Conservation (phyloP, 2,113 vertebrate species). For the Ivindomyrus marchei region DNA sequence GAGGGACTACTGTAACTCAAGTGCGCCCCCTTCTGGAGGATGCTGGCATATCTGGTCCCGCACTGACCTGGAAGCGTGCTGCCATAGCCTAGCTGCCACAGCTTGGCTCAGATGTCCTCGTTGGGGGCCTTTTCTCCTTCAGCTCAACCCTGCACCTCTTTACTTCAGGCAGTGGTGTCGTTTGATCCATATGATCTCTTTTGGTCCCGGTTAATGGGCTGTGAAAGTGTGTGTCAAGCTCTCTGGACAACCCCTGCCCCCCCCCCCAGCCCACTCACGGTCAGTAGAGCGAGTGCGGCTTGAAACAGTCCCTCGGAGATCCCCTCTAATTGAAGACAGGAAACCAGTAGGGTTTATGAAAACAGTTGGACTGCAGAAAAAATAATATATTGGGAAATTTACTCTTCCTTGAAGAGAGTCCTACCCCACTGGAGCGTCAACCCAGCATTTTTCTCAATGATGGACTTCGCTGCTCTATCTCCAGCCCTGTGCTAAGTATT, state of each 20-base stretch:
- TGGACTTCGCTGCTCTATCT: not conserved
- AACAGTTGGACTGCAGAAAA: not conserved
- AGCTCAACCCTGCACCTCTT: slow-evolving; percentile 18
- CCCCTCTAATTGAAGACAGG: not conserved
- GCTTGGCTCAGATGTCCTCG: not conserved
- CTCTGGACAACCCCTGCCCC: not conserved
- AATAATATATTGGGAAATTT: not conserved
- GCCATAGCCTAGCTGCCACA: not conserved
- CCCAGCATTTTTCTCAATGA: not conserved
- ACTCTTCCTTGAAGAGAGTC: not conserved
- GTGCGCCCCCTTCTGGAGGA: not conserved
- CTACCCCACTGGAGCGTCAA: not conserved
- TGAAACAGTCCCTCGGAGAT: not conserved
- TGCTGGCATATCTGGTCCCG: not conserved
- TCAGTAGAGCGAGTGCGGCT: not conserved
- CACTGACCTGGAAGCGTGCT: not conserved
- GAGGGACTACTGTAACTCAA: not conserved
- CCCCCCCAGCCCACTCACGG: not conserved
- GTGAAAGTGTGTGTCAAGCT: slow-evolving; percentile 42
- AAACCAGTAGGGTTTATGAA: not conserved
- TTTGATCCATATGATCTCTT: slow-evolving; percentile 34
- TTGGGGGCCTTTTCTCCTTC: not conserved
- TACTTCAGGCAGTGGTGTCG: slow-evolving; percentile 9
- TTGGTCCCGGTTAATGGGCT: slow-evolving; percentile 48
- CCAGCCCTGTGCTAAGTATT: not conserved